phyloP scores from a whole-genome alignment of 37 sponge, comb jelly and placozoan species.

The Dysidea cf. avara region DNA sequence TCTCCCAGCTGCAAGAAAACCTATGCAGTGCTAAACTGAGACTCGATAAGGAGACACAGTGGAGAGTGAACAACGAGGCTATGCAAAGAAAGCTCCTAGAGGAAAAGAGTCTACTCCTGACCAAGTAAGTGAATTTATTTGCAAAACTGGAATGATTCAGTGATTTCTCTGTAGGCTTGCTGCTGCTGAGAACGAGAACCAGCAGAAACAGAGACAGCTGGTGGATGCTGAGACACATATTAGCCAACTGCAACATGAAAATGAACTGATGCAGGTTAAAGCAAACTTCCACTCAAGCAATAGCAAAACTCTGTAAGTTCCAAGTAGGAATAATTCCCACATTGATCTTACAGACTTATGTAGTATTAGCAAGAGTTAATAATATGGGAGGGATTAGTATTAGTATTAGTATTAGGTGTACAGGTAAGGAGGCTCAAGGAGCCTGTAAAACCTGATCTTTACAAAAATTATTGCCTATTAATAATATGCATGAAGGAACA shows the following conservation, averaged over 20 bases:
- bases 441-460: no score
- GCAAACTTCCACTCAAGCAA: constrained; percentile 2
- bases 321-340: no score
- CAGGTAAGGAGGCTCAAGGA: no score
- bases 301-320: not conserved
- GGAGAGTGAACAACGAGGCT: constrained; percentile 24
- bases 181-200: constrained; percentile 13
- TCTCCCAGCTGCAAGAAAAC: constrained; percentile 8
- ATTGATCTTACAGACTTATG: no score
- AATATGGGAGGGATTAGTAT: no score
- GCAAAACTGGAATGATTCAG: not conserved
- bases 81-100: constrained; percentile 33
- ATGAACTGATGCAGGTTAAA: constrained; percentile 32
- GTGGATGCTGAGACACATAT: constrained; percentile 20
- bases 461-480: no score
- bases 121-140: constrained; percentile 23
- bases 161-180: constrained; percentile 21
- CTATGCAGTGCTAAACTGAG: constrained; percentile 20
- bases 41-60: constrained; percentile 36
- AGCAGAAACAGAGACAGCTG: constrained; percentile 15
- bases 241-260: constrained; percentile 45
- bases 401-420: no score
- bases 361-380: no score
- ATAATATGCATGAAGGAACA: no score
- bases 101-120: constrained; percentile 38